A percentile compares a stretch with the other conserved stretches of the same genome.
Evolutionary conservation across 92 coral and sea anemone species (phyloP).

Genomic region (Metridium senile): DNA sequence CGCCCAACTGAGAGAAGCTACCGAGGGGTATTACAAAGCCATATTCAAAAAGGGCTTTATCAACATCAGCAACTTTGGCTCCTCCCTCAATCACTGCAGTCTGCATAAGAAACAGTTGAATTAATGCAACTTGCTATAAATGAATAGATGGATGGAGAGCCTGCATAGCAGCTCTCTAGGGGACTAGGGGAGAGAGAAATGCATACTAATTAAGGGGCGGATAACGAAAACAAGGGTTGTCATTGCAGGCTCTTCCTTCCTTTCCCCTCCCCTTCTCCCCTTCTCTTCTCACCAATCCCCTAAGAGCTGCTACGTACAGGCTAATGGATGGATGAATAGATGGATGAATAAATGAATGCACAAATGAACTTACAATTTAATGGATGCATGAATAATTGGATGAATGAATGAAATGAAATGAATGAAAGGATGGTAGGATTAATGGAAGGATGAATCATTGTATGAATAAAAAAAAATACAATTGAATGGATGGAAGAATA

Average conservation of each 20-base stretch:
- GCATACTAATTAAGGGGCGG: no score
- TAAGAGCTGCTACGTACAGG: no score
- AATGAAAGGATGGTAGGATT: no score
- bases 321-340: neutral
- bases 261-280: no score
- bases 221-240: no score
- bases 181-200: no score
- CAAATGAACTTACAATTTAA: neutral
- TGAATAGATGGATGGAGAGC: no score
- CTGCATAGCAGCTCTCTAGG: no score
- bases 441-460: neutral
- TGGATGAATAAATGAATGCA: neutral
- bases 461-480: neutral
- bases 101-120: slow-evolving; percentile 33
- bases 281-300: no score
- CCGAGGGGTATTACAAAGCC: slow-evolving; percentile 83
- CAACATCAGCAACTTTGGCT: slow-evolving; percentile 67
- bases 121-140: no score
- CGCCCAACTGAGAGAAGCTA: slow-evolving; percentile 86
- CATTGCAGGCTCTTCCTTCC: no score
- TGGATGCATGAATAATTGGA: neutral
- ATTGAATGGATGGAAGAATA: neutral
- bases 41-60: slow-evolving; percentile 57
- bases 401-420: no score
- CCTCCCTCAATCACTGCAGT: slow-evolving; percentile 76